These are phyloP conservation scores for Leptogaster cylindrica DNA, from an alignment of 2,888 invertebrate species.

Conservation along the genomic window DNA sequence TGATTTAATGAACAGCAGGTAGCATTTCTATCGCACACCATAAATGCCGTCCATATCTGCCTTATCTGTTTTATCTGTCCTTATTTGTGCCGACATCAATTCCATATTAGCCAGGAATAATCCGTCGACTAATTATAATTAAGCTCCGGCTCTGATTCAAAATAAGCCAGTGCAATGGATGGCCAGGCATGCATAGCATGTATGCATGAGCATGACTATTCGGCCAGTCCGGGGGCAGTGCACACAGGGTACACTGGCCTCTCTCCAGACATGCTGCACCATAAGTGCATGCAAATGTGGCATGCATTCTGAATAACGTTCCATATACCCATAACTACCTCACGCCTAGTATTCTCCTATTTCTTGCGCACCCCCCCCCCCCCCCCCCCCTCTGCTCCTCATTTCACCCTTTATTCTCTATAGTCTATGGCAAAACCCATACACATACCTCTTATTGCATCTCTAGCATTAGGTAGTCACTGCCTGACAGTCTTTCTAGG, in stretches of 20 bases:
- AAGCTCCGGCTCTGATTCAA: conserved; percentile 38
- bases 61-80: conserved; percentile 42
- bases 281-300: conserved; percentile 44
- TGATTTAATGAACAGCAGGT: conserved; percentile 36
- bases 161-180: conserved; percentile 14
- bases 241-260: not conserved
- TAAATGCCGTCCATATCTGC: conserved; percentile 13
- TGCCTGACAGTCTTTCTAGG: not conserved
- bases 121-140: conserved; percentile 47
- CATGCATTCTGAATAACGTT: conserved; percentile 26
- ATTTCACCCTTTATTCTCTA: not conserved
- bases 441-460: conserved; percentile 1
- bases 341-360: no score
- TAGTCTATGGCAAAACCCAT: not conserved
- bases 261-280: conserved; percentile 33
- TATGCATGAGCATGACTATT: conserved; percentile 9
- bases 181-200: not conserved
- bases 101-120: conserved; percentile 44
- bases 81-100: conserved; percentile 46
- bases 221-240: not conserved
- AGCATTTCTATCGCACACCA: conserved; percentile 25
- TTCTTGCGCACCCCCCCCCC: not conserved
- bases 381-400: not conserved
- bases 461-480: not conserved
- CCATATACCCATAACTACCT: not conserved